Percentiles rank a stretch among this genome's conserved stretches.
Conservation (phyloP, 2,113 vertebrate genomes). For the Entosphenus tridentatus region DNA sequence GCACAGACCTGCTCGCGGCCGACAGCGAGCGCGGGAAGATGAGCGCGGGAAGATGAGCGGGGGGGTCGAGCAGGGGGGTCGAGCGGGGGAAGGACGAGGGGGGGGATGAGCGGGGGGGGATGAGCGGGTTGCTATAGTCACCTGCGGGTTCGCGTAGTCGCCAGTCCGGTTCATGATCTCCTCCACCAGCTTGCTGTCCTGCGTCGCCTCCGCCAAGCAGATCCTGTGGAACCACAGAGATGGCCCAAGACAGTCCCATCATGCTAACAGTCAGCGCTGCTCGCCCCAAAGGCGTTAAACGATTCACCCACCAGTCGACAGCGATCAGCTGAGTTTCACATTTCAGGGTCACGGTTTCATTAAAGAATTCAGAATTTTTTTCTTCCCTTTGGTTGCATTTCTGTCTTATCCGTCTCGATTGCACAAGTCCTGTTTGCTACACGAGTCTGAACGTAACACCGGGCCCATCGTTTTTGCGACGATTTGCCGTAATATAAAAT, state of each 20-base stretch:
- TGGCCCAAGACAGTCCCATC: too few species aligned
- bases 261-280: too few species aligned
- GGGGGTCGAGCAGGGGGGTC: background rate
- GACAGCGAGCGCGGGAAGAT: background rate
- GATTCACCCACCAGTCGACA: too few species aligned
- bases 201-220: slow-evolving; percentile 70
- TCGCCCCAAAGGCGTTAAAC: too few species aligned
- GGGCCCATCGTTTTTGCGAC: background rate
- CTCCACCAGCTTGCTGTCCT: slow-evolving; percentile 48
- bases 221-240: slow-evolving; percentile 31
- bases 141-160: slow-evolving; percentile 43
- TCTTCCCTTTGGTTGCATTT: too few species aligned
- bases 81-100: background rate
- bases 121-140: slow-evolving; percentile 14
- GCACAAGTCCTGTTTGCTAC: background rate
- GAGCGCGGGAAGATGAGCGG: background rate
- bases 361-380: too few species aligned
- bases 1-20: slow-evolving; percentile 49
- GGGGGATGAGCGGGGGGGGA: background rate
- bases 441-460: too few species aligned
- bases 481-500: background rate
- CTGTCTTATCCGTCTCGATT: too few species aligned
- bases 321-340: too few species aligned
- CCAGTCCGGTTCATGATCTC: slow-evolving; percentile 33
- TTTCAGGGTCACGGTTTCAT: too few species aligned